Base-by-base conservation (phyloP, 2,888 invertebrate genomes). In the Leptogaster cylindrica region DNA sequence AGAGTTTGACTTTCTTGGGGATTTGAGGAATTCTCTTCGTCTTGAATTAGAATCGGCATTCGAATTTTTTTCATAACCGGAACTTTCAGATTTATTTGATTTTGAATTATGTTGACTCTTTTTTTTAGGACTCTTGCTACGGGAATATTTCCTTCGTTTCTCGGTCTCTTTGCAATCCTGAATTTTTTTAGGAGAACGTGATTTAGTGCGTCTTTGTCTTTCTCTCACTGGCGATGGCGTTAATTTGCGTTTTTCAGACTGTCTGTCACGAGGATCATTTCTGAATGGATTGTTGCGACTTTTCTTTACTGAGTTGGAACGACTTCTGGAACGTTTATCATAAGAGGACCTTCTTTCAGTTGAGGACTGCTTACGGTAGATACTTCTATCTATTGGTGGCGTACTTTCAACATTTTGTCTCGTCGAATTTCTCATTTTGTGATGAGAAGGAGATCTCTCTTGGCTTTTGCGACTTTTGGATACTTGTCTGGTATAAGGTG, bases 151-250 rank as follows among this genome's bases (percentile, higher is more conserved):
- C 70, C 71, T 46, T 25, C 55, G 20, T 20, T 36, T 36, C 7
- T 16, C n/a, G 10, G 25, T 10, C 14, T 68, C 68, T 46, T 64
- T 55, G 25, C 73, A 73, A 28, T 31, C 70, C 70, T 3, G 14
- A 6, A 51, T 2, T 25, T 72, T 72, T 36, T 71, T 73, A 48
- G 72, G 68, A 50, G 68, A 46, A 39, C 50, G 66, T 8, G 65
- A 5, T 33, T 68, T 66, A 10, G 65, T 2, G 25, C 68, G 67
- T 18, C 48, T 66, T 48, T 12, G 8, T 10, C 65, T 66, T 63
- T 78, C 28, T 23, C 73, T 73, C 75, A 81, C 72, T 74, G 81
- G 70, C 74, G 82, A 70, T 73, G 79, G 68, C 75, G 83, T 73
- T 28, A 27, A 44, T 5, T 72, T 73, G 36, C 72, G 73, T 3